These are phyloP conservation scores for Phaenicophaeus curvirostris DNA, from an alignment of 2,797 vertebrate genomes.

Conservation along the genomic window DNA sequence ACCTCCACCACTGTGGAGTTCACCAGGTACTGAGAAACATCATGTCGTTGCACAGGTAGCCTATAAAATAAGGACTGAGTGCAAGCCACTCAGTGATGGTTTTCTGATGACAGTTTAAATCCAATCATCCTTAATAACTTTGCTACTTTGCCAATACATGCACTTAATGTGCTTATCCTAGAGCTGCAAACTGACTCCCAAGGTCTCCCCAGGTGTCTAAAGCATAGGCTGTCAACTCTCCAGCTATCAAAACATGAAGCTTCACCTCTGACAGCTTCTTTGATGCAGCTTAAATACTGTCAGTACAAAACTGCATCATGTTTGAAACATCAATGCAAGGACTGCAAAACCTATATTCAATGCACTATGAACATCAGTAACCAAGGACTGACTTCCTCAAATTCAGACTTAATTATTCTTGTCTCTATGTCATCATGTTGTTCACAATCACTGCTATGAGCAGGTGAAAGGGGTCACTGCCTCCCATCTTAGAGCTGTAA, in stretches of 20 bases:
- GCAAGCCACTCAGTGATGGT: neutral
- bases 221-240: neutral
- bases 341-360: neutral
- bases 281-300: neutral
- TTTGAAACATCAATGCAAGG: neutral
- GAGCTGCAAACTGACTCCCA: neutral
- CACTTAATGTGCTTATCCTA: neutral
- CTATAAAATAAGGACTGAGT: neutral
- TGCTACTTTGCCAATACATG: neutral
- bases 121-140: neutral
- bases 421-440: neutral
- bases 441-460: neutral
- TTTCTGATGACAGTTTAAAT: slow-evolving; percentile 6
- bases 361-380: neutral
- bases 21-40: neutral
- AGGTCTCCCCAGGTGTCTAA: neutral
- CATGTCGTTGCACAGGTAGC: neutral
- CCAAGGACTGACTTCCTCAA: neutral
- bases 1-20: neutral
- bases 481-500: neutral
- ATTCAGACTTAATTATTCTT: neutral
- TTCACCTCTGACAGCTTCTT: neutral
- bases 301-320: neutral
- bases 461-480: neutral
- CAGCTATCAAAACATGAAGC: slow-evolving; percentile 1